Percentiles rank a stretch among this genome's conserved stretches.
These are phyloP conservation scores for Meda fulgida DNA, from an alignment of 2,797 vertebrate genomes.

Conservation along the genomic window DNA sequence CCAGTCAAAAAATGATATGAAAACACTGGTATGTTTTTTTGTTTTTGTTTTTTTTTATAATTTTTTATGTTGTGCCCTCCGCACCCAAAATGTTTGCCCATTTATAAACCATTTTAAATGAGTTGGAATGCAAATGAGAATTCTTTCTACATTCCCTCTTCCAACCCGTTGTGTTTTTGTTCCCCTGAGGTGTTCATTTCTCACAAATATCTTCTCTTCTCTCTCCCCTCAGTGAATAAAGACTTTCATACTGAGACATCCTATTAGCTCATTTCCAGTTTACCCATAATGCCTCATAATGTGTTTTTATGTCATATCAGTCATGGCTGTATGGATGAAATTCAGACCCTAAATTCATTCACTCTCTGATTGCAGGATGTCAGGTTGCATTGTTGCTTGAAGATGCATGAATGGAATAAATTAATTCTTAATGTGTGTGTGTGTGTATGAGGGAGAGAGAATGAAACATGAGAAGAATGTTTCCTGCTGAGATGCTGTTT, in stretches of 20 bases:
- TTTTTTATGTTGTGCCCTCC: conserved; percentile 25
- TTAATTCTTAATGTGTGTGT: conserved; percentile 53
- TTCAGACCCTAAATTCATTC: conserved; percentile 46
- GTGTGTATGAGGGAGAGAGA: conserved; percentile 32
- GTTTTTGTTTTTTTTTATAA: background rate
- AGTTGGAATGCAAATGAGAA: conserved; percentile 46
- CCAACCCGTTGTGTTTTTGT: conserved; percentile 50
- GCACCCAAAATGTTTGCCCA: conserved; percentile 27
- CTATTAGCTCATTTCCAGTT: conserved; percentile 49
- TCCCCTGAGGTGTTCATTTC: conserved; percentile 50
- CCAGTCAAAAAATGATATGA: conserved; percentile 10
- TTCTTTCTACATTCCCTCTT: conserved; percentile 26
- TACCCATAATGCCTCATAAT: conserved; percentile 41
- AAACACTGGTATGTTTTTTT: background rate
- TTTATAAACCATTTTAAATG: conserved; percentile 46
- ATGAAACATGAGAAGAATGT: conserved; percentile 37
- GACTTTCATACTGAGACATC: conserved; percentile 49
- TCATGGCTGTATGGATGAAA: conserved; percentile 46
- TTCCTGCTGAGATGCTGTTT: conserved; percentile 42
- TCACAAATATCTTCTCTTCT: conserved; percentile 37
- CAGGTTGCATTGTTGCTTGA: conserved; percentile 49
- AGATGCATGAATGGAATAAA: conserved; percentile 53
- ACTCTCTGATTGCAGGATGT: conserved; percentile 48
- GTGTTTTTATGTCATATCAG: conserved; percentile 52
- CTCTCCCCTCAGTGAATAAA: conserved; percentile 41